Percentiles rank a stretch among this genome's conserved stretches.
Evolutionary conservation across 2,797 vertebrate genomes (phyloP).

Genomic region (Lacerta viridis): DNA sequence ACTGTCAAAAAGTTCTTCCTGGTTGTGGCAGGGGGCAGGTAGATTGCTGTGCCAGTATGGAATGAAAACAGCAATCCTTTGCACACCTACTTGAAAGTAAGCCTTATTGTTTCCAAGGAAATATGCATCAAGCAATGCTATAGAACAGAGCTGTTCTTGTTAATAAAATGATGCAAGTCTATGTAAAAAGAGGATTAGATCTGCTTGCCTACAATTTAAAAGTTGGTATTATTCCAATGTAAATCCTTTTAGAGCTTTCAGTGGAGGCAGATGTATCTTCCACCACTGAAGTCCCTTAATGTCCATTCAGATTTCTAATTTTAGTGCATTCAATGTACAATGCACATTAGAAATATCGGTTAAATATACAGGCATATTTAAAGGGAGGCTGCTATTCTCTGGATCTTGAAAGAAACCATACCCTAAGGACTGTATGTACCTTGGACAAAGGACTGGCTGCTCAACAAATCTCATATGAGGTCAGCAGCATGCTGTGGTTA

Average conservation of each 20-base stretch:
- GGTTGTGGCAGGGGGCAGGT: background rate
- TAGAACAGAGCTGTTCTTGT: background rate
- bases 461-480: constrained; percentile 61
- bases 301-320: constrained; percentile 63
- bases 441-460: constrained; percentile 57
- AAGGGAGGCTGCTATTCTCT: constrained; percentile 54
- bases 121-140: background rate
- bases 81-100: background rate
- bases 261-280: constrained; percentile 44
- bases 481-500: constrained; percentile 71
- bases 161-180: background rate
- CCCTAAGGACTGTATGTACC: constrained; percentile 68
- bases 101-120: background rate
- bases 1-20: no score
- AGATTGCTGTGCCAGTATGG: background rate
- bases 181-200: background rate
- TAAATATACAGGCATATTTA: constrained; percentile 24
- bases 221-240: background rate
- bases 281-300: constrained; percentile 36
- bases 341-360: background rate
- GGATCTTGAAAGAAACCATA: constrained; percentile 60
- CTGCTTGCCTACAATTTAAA: background rate
- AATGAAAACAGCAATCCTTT: background rate
- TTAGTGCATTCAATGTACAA: constrained; percentile 23
- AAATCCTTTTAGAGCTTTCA: constrained; percentile 52